Evolutionary conservation across 2,888 invertebrate genomes (phyloP).

Genomic region (Drosophila acutilabella): DNA sequence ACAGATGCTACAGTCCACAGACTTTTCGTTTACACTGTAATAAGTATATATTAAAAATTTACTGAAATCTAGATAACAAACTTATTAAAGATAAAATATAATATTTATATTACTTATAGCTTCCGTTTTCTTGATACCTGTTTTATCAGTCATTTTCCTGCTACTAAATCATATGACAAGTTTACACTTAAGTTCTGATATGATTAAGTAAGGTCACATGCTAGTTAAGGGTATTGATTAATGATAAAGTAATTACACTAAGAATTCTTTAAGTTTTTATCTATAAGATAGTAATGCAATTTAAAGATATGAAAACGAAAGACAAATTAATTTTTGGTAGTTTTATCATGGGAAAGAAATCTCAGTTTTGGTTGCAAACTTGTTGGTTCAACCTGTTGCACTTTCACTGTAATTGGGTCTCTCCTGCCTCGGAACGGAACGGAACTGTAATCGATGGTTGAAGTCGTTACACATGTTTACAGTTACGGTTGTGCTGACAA

Average conservation of each 20-base stretch:
- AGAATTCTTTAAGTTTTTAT: background rate
- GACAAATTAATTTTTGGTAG: background rate
- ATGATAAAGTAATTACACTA: background rate
- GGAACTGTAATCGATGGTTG: slow-evolving; percentile 15
- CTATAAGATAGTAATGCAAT: background rate
- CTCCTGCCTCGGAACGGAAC: background rate
- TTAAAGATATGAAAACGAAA: too few relatives aligned
- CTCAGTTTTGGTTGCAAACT: slow-evolving; percentile 19
- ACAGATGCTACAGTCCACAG: slow-evolving; percentile 4
- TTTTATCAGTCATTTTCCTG: background rate
- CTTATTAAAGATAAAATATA: background rate
- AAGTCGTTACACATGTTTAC: slow-evolving; percentile 41
- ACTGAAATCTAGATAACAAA: background rate
- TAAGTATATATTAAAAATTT: background rate
- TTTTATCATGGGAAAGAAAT: background rate
- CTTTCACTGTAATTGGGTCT: slow-evolving; percentile 48
- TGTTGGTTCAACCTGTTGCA: slow-evolving; percentile 39
- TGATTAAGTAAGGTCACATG: slow-evolving; percentile 8
- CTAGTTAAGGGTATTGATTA: background rate
- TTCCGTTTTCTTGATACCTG: background rate
- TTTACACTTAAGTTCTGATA: background rate
- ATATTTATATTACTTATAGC: background rate
- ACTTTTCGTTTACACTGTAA: background rate
- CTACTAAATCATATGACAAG: slow-evolving; percentile 6
- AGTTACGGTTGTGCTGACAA: slow-evolving; percentile 13